Evolutionary conservation across 1,140 invertebrate genomes (phyloP).

Genomic region (Philotrypesis tridentata): DNA sequence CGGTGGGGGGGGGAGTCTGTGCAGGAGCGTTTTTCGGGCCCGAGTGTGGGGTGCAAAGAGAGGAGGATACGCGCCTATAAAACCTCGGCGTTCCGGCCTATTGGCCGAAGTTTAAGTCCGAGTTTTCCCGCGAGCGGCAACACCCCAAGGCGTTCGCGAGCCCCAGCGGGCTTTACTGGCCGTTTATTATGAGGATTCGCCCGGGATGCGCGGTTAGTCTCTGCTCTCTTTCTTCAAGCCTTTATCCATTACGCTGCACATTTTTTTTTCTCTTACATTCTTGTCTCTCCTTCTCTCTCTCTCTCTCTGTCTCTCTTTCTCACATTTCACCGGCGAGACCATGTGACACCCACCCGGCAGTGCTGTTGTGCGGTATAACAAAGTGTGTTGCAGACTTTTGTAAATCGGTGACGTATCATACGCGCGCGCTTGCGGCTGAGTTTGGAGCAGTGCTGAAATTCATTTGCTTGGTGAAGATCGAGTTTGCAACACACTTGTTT

Average conservation of each 20-base stretch:
- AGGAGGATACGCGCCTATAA: slow-evolving; percentile 73
- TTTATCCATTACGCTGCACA: background rate
- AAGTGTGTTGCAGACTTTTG: slow-evolving; percentile 20
- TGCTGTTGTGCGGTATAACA: background rate
- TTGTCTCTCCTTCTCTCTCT: background rate
- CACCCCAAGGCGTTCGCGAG: slow-evolving; percentile 28
- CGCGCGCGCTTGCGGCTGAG: background rate
- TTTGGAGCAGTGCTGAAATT: background rate
- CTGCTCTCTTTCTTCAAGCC: background rate
- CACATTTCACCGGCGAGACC: background rate
- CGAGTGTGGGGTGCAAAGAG: slow-evolving; percentile 37
- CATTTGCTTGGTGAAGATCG: too few species aligned
- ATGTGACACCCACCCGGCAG: background rate
- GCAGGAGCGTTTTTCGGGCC: slow-evolving; percentile 27
- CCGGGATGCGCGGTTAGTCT: slow-evolving; percentile 71
- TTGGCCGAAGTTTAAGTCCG: slow-evolving; percentile 71
- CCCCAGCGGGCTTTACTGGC: slow-evolving; percentile 39
- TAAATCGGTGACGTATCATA: too few species aligned
- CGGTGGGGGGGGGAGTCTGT: background rate
- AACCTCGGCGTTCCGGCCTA: slow-evolving; percentile 72
- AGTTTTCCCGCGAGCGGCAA: slow-evolving; percentile 63
- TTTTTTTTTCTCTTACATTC: background rate
- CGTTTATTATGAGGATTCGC: slow-evolving; percentile 69
- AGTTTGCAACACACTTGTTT: slow-evolving; percentile 36
- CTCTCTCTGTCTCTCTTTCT: background rate